Base-by-base conservation (phyloP, 2,888 invertebrate genomes). In the Drosophila dives region DNA sequence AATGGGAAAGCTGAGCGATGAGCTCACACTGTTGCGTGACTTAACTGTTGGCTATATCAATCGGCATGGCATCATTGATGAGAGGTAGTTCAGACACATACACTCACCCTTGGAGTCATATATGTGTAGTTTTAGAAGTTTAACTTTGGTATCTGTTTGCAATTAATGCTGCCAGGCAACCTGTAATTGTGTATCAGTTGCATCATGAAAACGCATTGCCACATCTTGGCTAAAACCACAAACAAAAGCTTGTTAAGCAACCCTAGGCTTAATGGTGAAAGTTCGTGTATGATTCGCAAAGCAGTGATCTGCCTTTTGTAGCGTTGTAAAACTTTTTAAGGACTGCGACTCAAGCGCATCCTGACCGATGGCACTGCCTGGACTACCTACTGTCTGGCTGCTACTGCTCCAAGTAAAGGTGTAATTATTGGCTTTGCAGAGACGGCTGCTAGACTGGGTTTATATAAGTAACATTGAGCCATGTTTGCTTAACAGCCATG, bases 1-100 rank as follows among this genome's bases (percentile, higher is more conserved):
- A 58, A 93, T 93, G 79, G 93, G 93, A 60, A 91, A 92, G 82
- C 88, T 93, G 71, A 93, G 93, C 83, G 93, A 93, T 72, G 93
- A 93, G 89, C 83, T 93, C 77, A 77, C 90, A 53, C 80, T 93
- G 86, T 77, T 93, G 74, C 90, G 93, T 81, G 92, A 91, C 78
- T 85, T 93, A 83, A 92, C 93, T 86, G 86, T 92, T 71, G 90
- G 91, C 77, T 93, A 93, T 73, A 92, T 93, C 80, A 92, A 91
- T 82, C 91, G 91, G 60, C 92, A 93, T 87, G 93, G 93, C 69
- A 90, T 93, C 77, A 91, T 93, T 77, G 92, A 93, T 77, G 92
- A 93, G 77, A 93, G 93, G 93, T 93, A 67, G 50, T 26, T 26
- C 36, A 64, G 34, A 61, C 20, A 20, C 40, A 7, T 32, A 10